Evolutionary conservation across 2,888 invertebrate genomes (phyloP), one percentile per base, ranked within the genome.

Genomic region (Candidula unifasciata): DNA sequence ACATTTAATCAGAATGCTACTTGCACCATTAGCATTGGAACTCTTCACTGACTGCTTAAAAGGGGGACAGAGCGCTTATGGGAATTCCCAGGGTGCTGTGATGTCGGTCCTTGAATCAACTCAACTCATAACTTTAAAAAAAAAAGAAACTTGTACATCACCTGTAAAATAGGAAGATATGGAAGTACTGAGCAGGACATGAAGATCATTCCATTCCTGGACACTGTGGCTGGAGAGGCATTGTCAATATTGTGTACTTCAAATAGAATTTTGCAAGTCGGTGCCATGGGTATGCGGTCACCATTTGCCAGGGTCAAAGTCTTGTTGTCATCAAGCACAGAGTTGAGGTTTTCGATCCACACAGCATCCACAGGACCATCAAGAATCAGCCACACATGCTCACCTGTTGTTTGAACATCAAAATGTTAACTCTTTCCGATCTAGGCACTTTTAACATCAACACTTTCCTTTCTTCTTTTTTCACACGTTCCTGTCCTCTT

Each of bases 201-300:
- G 93, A 98, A 99, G 8, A 94, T 94, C 94, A 93, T 93, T 69
- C 97, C 97, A 92, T 97, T 97, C 86, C 97, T 95, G 0, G 98
- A 98, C 0, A 99, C 99, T 0, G 99, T 99, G 0, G 99, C 98
- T 1, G 98, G 99, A 24, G 98, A 98, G 0, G 99, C 99, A 92
- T 99, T 99, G 92, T 99, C 98, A 87, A 99, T 98, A 93, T 98
- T 98, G 93, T 98, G 97, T 0, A 98, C 98, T 93, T 99, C 99
- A 93, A 99, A 99, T 89, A 99, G 97, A 82, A 99, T 97, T 94
- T 99, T 99, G 84, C 97, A 98, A 10, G 96, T 96, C 0, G 97
- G 96, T 0, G 98, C 96, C 98, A 99, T 99, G 0, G 97, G 96
- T 80, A 99, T 95, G 54, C 99, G 96, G 94, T 99, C 99, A 8